Base-by-base conservation (phyloP, 2,113 vertebrate genomes). In the Perca fluviatilis region DNA sequence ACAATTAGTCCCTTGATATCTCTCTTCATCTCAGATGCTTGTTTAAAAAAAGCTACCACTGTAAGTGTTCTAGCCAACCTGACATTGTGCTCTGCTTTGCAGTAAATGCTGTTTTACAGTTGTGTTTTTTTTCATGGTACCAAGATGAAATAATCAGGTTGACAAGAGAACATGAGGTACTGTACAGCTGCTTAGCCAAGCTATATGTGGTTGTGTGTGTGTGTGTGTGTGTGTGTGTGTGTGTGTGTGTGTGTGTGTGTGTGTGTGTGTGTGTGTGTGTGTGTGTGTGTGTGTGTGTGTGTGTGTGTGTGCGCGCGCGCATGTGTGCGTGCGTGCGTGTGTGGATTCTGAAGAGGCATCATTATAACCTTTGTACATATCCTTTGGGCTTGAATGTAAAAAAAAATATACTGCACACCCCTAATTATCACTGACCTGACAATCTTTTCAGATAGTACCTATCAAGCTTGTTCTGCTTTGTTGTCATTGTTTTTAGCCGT, bases 121-220 rank as follows among this genome's bases (percentile, higher is more conserved):
- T 4, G 2, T 58, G 27, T 73, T 62, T 68, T 61, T 21, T 51
- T 63, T 50, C 27, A 53, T 58, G 50, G 23, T 11, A 60, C 23
- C 16, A 69, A 79, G 63, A 40, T 84, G 58, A 82, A 74, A 75
- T 82, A 72, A 85, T 84, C 49, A 74, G 54, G 57, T 64, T 79
- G 78, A 76, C 64, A 72, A n/a, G 63, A 78, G 70, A 63, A 73
- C 51, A 53, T 30, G 14, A 60, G 61, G 47, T 54, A 75, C 75
- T 63, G 33, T 2, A 77, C 74, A 50, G 33, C 56, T 67, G 43
- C 63, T 53, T 64, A 63, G 30, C 58, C 54, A 63, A 51, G 50
- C 67, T 46, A 1, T 58, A 8, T 43, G n/a, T 36, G 12, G 13
- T 3, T 70, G 7, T 33, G 14, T 75, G 43, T 70, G 66, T 58